These are phyloP conservation scores for Halocaridina rubra DNA, from an alignment of 2,888 invertebrate species.

Conservation along the genomic window DNA sequence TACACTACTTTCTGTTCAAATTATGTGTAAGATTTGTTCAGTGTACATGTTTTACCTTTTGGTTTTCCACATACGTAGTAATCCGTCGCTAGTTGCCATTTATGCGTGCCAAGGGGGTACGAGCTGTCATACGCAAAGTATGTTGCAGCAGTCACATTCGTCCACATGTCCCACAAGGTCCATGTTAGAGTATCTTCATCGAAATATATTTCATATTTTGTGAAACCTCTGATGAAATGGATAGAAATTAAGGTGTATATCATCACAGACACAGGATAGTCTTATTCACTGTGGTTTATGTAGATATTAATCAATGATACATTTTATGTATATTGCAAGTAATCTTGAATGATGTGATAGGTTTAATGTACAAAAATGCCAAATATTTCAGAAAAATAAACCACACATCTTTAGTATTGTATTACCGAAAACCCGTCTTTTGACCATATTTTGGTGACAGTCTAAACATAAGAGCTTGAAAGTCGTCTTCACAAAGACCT, in stretches of 20 bases:
- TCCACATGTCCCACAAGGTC: conserved; percentile 23
- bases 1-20: not conserved
- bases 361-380: no score
- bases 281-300: no score
- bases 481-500: not conserved
- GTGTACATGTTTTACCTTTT: conserved; percentile 2
- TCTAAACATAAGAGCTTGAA: not conserved
- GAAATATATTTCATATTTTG: not conserved
- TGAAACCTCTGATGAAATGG: conserved; percentile 34
- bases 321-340: no score
- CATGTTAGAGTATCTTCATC: not conserved
- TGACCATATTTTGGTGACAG: not conserved
- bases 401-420: no score
- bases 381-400: no score
- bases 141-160: not conserved
- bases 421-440: not conserved
- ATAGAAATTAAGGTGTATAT: no score
- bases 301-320: no score
- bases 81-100: conserved; percentile 1
- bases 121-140: not conserved
- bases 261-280: no score
- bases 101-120: conserved; percentile 5
- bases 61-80: conserved; percentile 14
- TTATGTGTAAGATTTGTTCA: no score
- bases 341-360: no score